Evolutionary conservation across 1,140 invertebrate genomes (phyloP).

Genomic region (Colletes gigas): DNA sequence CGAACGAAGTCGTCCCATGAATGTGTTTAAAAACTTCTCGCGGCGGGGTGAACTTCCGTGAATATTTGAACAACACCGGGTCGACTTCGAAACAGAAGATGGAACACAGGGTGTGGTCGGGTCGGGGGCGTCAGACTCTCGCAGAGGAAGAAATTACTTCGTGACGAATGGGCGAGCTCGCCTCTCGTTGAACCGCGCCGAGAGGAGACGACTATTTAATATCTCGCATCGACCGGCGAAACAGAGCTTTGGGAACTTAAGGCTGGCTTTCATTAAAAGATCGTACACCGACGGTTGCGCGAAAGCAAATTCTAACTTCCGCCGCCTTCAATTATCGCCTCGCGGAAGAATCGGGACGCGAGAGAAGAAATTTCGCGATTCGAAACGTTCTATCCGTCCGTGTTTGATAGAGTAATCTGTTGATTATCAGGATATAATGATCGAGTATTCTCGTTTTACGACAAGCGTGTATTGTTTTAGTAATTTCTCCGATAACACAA

Average conservation of each 20-base stretch:
- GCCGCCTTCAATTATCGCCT: slow-evolving; percentile 10
- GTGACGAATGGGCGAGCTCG: slow-evolving; percentile 13
- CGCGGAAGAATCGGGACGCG: neutral
- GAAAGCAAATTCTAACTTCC: slow-evolving; percentile 7
- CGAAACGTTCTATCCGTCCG: neutral
- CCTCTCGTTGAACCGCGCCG: neutral
- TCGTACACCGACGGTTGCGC: neutral
- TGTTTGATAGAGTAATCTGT: too few relatives aligned
- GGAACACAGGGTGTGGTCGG: neutral
- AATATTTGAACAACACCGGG: neutral
- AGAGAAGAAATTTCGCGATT: neutral
- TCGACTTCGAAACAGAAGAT: neutral
- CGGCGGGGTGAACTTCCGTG: neutral
- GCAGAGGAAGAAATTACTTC: slow-evolving; percentile 4
- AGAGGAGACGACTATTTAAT: neutral
- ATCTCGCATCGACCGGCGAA: neutral
- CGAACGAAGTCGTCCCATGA: neutral
- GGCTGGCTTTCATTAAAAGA: slow-evolving; percentile 20
- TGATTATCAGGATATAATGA: too few relatives aligned
- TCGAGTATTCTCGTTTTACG: too few relatives aligned
- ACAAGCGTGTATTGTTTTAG: too few relatives aligned
- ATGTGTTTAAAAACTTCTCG: neutral
- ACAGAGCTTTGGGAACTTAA: slow-evolving; percentile 3
- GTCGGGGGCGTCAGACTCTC: neutral
- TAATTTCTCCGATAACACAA: too few relatives aligned